Base-by-base conservation (phyloP, 2,888 invertebrate genomes). In the Stenodema calcarata region DNA sequence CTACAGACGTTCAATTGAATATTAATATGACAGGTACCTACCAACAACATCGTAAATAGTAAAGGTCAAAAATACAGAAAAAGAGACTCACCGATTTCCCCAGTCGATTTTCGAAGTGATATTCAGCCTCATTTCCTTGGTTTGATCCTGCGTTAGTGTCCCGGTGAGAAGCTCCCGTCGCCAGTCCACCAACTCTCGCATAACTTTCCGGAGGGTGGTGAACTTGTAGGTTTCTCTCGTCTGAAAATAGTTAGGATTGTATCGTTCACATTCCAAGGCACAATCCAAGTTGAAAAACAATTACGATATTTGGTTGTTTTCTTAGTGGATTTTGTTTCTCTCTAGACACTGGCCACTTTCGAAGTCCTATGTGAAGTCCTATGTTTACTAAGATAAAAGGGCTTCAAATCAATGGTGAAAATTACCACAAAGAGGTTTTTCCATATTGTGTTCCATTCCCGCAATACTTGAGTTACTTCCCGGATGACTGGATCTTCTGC, bases 381-480 rank as follows among this genome's bases (percentile, higher is more conserved):
- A n/a, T n/a, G n/a, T n/a, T n/a, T n/a, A n/a, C n/a, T n/a, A n/a
- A n/a, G n/a, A n/a, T n/a, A n/a, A n/a, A n/a, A n/a, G n/a, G n/a
- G n/a, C n/a, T n/a, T n/a, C n/a, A n/a, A n/a, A 35, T 4, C 35
- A 7, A 35, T 35, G 35, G 7, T 35, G 23, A 27, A 23, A 92
- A 95, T 92, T 92, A 98, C 98, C 93, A 97, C 95, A 93, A 95
- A 98, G 75, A 97, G 93, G 89, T 95, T 95, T 91, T 97, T 97
- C 98, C 98, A 98, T 89, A 97, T 95, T 89, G 95, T 93, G 18
- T 95, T 96, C 98, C 98, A 98, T 94, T 98, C 98, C 90, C 97
- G 92, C 73, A 98, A 92, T 0, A 98, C 98, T 88, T 96, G 95
- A 0, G 97, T 96, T 84, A 98, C 97, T 92, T 98, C 98, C 82